phyloP scores from a whole-genome alignment of 1,140 invertebrate genomes.

The Helicoverpa zea region DNA sequence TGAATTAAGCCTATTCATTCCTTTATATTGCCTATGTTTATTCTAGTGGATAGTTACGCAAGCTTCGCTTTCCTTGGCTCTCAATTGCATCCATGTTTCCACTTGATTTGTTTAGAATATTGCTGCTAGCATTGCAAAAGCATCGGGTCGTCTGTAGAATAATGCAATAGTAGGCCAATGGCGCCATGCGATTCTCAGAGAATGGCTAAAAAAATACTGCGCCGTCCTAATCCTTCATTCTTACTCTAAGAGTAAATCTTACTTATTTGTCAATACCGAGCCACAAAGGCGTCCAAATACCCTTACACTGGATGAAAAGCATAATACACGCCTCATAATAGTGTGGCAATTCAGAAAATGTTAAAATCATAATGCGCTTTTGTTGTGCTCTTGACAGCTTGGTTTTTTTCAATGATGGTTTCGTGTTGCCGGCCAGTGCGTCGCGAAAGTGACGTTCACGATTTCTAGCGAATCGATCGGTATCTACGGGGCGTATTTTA shows the following conservation, averaged over 20 bases:
- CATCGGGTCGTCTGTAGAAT: constrained; percentile 65
- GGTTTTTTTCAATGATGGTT: constrained; percentile 66
- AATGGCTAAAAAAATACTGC: constrained; percentile 63
- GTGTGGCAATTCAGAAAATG: constrained; percentile 83
- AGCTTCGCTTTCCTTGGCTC: constrained; percentile 65
- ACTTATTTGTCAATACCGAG: constrained; percentile 85
- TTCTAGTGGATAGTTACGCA: constrained; percentile 69
- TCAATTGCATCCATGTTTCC: constrained; percentile 72
- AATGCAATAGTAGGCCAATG: constrained; percentile 78
- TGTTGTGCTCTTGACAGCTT: constrained; percentile 81
- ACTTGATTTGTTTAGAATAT: constrained; percentile 80
- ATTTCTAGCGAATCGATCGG: constrained; percentile 79
- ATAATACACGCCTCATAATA: constrained; percentile 85
- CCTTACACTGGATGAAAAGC: constrained; percentile 78
- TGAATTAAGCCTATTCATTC: constrained; percentile 59
- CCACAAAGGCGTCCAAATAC: constrained; percentile 85
- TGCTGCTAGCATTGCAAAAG: constrained; percentile 64
- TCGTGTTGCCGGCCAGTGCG: constrained; percentile 70
- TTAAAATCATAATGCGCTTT: constrained; percentile 85
- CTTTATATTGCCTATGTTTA: constrained; percentile 64
- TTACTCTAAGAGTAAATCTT: constrained; percentile 81
- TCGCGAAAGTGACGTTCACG: constrained; percentile 72
- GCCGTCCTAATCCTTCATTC: constrained; percentile 82
- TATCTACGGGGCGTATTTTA: constrained; percentile 81
- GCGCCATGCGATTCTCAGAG: constrained; percentile 73